Conservation (phyloP, 2,888 invertebrate genomes). For the Latheticus oryzae region DNA sequence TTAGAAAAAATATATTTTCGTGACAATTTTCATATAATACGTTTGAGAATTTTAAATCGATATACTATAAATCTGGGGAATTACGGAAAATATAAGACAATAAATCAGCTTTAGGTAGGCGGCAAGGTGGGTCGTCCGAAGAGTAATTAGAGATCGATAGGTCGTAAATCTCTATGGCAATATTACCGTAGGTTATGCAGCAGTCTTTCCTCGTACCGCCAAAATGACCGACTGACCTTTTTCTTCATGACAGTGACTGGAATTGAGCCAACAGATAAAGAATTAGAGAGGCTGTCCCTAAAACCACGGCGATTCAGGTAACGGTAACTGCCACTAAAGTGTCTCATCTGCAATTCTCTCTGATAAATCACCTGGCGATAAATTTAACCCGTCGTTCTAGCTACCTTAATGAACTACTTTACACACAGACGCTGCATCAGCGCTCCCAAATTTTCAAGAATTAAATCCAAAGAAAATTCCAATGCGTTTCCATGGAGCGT, state of each 20-base stretch:
- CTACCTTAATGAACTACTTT: constrained; percentile 59
- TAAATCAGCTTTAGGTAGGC: constrained; percentile 36
- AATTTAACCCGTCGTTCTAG: constrained; percentile 56
- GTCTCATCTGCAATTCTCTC: constrained; percentile 64
- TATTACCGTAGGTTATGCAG: constrained; percentile 47
- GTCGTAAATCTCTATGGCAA: constrained; percentile 47
- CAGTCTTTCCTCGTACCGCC: constrained; percentile 37
- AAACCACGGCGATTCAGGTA: constrained; percentile 61
- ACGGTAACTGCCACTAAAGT: constrained; percentile 63
- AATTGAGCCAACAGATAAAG: constrained; percentile 59
- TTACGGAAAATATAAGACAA: constrained; percentile 38
- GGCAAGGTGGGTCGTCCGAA: constrained; percentile 33
- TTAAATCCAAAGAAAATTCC: no score
- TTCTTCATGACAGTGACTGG: constrained; percentile 47
- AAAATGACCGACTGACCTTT: constrained; percentile 44
- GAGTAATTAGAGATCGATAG: constrained; percentile 47
- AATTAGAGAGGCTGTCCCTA: constrained; percentile 57
- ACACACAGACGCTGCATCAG: constrained; percentile 45
- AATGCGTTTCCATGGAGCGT: no score
- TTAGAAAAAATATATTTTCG: no score
- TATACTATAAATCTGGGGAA: constrained; percentile 40
- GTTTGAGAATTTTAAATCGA: constrained; percentile 42
- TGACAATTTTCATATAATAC: no score
- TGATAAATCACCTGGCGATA: constrained; percentile 62
- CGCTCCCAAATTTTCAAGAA: no score